Evolutionary conservation across 2,888 invertebrate species (phyloP).

Genomic region (Cosmopolites sordidus): DNA sequence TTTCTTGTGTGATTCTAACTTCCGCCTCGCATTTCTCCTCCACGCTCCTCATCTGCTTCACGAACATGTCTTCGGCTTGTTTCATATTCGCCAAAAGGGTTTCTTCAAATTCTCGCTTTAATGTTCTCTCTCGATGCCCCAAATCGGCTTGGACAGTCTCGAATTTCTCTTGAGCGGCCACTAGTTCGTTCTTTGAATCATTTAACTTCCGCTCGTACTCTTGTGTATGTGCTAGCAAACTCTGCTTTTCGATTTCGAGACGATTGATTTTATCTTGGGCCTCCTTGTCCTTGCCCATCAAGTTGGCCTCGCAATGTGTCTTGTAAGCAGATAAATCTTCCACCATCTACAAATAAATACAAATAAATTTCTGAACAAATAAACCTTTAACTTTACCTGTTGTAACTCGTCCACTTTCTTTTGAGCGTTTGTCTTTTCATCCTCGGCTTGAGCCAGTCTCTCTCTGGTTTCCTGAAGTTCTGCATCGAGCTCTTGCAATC

Average conservation of each 20-base stretch:
- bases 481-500: constrained; percentile 47
- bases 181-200: constrained; percentile 33
- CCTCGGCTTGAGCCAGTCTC: constrained; percentile 31
- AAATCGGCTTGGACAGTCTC: constrained; percentile 30
- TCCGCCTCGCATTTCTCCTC: constrained; percentile 34
- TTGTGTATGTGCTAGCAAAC: constrained; percentile 27
- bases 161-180: constrained; percentile 32
- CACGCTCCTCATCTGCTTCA: constrained; percentile 33
- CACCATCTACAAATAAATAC: constrained; percentile 22
- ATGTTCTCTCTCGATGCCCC: constrained; percentile 26
- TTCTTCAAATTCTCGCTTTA: constrained; percentile 32
- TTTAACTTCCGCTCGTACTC: constrained; percentile 25
- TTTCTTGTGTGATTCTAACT: constrained; percentile 31
- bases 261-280: constrained; percentile 40
- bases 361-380: too few relatives aligned
- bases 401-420: constrained; percentile 37
- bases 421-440: constrained; percentile 32
- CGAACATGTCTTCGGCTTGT: constrained; percentile 35
- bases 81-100: constrained; percentile 31
- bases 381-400: constrained; percentile 22
- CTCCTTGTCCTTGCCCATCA: constrained; percentile 39
- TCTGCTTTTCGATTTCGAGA: constrained; percentile 39
- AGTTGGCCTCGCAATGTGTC: constrained; percentile 33
- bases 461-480: constrained; percentile 31
- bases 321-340: constrained; percentile 30